Evolutionary conservation across 2,888 invertebrate genomes (phyloP).

Genomic region (Netelia fuscicornis): DNA sequence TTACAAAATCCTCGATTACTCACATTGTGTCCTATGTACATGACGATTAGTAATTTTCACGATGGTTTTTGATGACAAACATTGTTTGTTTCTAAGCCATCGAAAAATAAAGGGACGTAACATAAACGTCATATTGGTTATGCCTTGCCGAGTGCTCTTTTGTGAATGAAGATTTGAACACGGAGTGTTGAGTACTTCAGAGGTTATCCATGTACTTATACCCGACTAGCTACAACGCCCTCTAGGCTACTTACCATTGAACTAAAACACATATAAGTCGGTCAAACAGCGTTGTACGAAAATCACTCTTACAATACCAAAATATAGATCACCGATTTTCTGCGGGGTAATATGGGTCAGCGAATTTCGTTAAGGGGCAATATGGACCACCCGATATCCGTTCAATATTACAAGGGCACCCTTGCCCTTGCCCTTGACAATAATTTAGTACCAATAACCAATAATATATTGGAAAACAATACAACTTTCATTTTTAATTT

Average conservation of each 20-base stretch:
- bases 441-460: conserved; percentile 54
- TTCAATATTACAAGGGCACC: too few species aligned
- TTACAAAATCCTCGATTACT: conserved; percentile 64
- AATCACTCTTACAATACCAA: too few species aligned
- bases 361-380: too few species aligned
- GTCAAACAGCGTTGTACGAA: too few species aligned
- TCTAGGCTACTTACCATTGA: too few species aligned
- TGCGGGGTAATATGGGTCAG: too few species aligned
- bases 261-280: too few species aligned
- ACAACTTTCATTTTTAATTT: conserved; percentile 63
- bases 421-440: background rate
- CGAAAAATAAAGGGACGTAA: conserved; percentile 54
- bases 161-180: background rate
- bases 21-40: conserved; percentile 75
- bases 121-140: conserved; percentile 61
- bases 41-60: conserved; percentile 58
- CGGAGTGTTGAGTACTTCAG: too few species aligned
- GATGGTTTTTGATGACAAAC: conserved; percentile 21
- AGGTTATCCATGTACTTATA: too few species aligned
- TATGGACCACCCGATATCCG: too few species aligned
- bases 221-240: too few species aligned
- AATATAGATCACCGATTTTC: too few species aligned
- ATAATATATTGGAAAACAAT: conserved; percentile 60
- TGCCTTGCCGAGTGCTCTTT: background rate
- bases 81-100: conserved; percentile 49